Base-by-base conservation (phyloP, 1,140 invertebrate genomes). In the Caenorhabditis remanei region DNA sequence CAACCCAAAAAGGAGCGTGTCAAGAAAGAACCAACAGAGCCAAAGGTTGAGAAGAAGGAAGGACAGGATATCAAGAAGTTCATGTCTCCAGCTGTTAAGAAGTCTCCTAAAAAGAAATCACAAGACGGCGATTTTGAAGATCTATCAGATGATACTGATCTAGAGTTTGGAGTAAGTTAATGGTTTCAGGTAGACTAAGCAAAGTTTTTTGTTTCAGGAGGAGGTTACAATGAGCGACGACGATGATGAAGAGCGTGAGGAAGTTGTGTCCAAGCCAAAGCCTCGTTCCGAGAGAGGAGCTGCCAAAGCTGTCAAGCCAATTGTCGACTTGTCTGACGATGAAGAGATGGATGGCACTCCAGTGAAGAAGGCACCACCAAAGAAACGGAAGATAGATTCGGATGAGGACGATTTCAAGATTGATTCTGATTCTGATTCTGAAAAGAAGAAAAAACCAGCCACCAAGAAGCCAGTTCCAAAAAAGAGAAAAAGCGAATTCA, bases 401-500 rank as follows among this genome's bases (percentile, higher is more conserved):
- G 84, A 85, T 43, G 83, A 85, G 14, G 56, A 63, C 19, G 83
- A 85, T 16, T 43, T 63, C 61, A 65, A 46, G 7, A 63, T 63
- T 32, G 61, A 63, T 14, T 63, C 61, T 8, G 61, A 63, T 32
- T 63, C 61, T 9, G 61, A 63, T 19, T 9, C 56, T 9, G 56
- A 58, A n/a, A n/a, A 19, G 21, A 58, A 58, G 21, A 63, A 63
- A 24, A 63, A 63, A 40, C 92, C 93, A 84, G 91, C 71, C n/a
- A 50, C 19, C 9, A 71, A 85, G 84, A 71, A 85, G 40, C 6
- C 50, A 40, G 53, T 40, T 19, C 58, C 50, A 53, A 53, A 41
- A 58, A 65, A 71, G 95, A 95, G 89, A 95, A 95, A 90, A 94
- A 94, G 88, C 95, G 95, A 92, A 55, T 90, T 90, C n/a, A 91